Base-by-base conservation (phyloP, 2,888 invertebrate species). In the Ptilodon capucinus region DNA sequence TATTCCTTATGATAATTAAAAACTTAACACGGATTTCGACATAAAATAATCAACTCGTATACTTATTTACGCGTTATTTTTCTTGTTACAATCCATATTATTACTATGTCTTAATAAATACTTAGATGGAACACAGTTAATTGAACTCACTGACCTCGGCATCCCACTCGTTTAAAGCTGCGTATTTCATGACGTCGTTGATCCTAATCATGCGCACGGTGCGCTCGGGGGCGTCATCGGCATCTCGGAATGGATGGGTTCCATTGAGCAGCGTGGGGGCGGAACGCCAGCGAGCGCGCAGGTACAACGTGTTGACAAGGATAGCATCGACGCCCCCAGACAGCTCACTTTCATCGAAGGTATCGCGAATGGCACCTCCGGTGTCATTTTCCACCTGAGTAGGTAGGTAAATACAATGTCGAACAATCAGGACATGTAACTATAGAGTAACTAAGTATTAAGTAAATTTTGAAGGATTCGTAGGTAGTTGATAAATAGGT, bases 261-360 rank as follows among this genome's bases (percentile, higher is more conserved):
- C 81, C 87, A 54, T 91, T 90, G 17, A 91, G 81, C 36, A 91
- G 79, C 1, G 90, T 91, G 40, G 91, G 90, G 46, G 87, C 75
- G 48, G 84, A 70, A 1, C 86, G 82, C 91, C 91, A 91, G 11
- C 77, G 74, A 28, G 76, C 81, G 23, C 91, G 86, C 46, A 88
- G 18, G 58, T 91, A 90, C 49, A 87, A 11, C 3, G 84, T 87
- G 8, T 66, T 80, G 17, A 86, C 50, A 9, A 84, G 61, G 4
- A 81, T 74, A 0, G 81, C 81, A 36, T 78, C 72, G 2, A 81
- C 71, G 14, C 76, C 79, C 0, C 64, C 68, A 0, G 76, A 61
- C 9, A 91, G 49, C 48, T 91, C 91, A 0, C 80, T 81, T 35
- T 84, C 84, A 1, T 87, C 85, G 52, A 91, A 91, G 4, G 90